Evolutionary conservation across 2,888 invertebrate species (phyloP).

Genomic region (Octonoba sinensis): DNA sequence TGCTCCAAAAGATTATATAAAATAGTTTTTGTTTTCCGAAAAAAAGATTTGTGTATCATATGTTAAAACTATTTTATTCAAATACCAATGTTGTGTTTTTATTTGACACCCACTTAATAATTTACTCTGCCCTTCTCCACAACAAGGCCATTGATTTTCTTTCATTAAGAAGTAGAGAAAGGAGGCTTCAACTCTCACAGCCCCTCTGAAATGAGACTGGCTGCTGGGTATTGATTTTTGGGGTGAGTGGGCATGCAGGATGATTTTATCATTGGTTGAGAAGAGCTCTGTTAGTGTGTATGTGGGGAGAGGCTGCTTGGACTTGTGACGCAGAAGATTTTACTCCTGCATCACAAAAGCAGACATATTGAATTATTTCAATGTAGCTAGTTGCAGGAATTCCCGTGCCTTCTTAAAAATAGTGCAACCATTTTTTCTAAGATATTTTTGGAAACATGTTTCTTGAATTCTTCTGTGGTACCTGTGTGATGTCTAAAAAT

Average conservation of each 20-base stretch:
- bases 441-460: constrained; percentile 25
- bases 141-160: no score
- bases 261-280: constrained; percentile 58
- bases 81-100: no score
- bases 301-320: constrained; percentile 37
- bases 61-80: no score
- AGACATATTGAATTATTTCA: constrained; percentile 58
- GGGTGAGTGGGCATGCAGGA: constrained; percentile 62
- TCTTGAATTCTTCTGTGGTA: constrained; percentile 14
- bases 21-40: no score
- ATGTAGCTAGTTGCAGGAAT: constrained; percentile 6
- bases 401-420: constrained; percentile 35
- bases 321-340: constrained; percentile 57
- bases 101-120: no score
- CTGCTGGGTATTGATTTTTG: constrained; percentile 59
- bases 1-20: no score
- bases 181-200: constrained; percentile 1
- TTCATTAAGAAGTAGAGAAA: no score
- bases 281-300: constrained; percentile 22
- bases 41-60: no score
- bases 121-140: no score
- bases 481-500: constrained; percentile 16
- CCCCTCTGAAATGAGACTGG: constrained; percentile 14
- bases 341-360: constrained; percentile 43
- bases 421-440: constrained; percentile 1